Conservation (phyloP, 1,140 invertebrate genomes). For the Dreissena rostriformis region DNA sequence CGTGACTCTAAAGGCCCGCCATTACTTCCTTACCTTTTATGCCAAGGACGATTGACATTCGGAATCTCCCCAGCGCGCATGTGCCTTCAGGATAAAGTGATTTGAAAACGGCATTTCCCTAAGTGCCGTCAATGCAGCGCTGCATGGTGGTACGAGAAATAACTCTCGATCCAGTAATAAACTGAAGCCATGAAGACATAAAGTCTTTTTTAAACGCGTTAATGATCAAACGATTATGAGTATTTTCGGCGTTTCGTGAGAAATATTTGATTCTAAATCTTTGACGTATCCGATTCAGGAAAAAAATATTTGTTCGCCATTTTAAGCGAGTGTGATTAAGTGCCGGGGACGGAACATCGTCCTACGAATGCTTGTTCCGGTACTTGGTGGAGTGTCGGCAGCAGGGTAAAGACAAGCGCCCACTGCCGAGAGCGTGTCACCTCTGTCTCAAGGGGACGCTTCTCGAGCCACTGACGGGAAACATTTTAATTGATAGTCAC, state of each 20-base stretch:
- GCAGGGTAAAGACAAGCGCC: constrained; percentile 69
- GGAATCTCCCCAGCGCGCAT: too few relatives aligned
- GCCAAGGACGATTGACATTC: too few relatives aligned
- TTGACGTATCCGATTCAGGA: constrained; percentile 72
- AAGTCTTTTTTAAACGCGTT: too few relatives aligned
- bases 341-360: constrained; percentile 61
- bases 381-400: constrained; percentile 78
- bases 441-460: constrained; percentile 76
- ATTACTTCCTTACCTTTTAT: too few relatives aligned
- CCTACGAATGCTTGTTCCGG: constrained; percentile 76
- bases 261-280: constrained; percentile 68
- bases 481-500: constrained; percentile 66
- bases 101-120: too few relatives aligned
- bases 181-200: too few relatives aligned
- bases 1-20: constrained; percentile 74
- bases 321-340: constrained; percentile 69
- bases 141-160: too few relatives aligned
- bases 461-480: constrained; percentile 76
- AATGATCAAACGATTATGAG: constrained; percentile 65
- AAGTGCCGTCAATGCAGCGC: too few relatives aligned
- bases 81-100: too few relatives aligned
- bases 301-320: constrained; percentile 78
- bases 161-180: too few relatives aligned
- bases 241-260: constrained; percentile 75
- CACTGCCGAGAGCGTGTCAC: constrained; percentile 77